Evolutionary conservation across 2,888 invertebrate genomes (phyloP), one percentile per base, ranked within the genome.

Genomic region (Portevinia maculata): DNA sequence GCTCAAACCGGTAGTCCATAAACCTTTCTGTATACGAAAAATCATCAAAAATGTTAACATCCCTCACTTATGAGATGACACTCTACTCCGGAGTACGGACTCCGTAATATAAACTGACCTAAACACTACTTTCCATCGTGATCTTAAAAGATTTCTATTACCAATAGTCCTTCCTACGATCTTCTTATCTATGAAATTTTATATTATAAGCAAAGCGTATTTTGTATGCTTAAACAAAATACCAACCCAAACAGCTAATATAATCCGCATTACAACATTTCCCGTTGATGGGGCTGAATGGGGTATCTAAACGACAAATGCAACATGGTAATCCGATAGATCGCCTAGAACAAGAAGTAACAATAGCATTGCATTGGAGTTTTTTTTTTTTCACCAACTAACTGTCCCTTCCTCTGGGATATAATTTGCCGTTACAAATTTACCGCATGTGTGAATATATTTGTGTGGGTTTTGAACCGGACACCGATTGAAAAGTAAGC

Each of bases 321-420:
- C 79, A 75, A 75, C 79, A 79, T 69, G 79, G 39, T 55, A 81
- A 81, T 70, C 64, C 13, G 69, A 75, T 81, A 81, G 75, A 75
- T 59, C 69, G 44, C 30, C 62, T 59, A 70, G 57, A 59, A 75
- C 57, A 75, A 75, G 44, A 37, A 28, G 57, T 28, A 75, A 75
- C 67, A 62, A 9, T 13, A 50, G 67, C 62, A 74, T 62, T 69
- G 62, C 44, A 50, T 17, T 73, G 73, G 53, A 64, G 2, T 24
- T 60, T 59, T 41, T 53, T 24, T 39, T 37, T 55, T 8, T 46
- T 39, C 57, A 15, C 28, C 15, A 17, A 28, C 57, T 34, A 44
- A 8, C 39, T 17, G 28, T 60, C 28, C 55, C 59, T 69, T 57
- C 79, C 41, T 69, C 48, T 50, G 48, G 32, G 48, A 62, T 55